These are phyloP conservation scores for Lepidochitona cinerea DNA, from an alignment of 2,888 invertebrate genomes.

Conservation along the genomic window DNA sequence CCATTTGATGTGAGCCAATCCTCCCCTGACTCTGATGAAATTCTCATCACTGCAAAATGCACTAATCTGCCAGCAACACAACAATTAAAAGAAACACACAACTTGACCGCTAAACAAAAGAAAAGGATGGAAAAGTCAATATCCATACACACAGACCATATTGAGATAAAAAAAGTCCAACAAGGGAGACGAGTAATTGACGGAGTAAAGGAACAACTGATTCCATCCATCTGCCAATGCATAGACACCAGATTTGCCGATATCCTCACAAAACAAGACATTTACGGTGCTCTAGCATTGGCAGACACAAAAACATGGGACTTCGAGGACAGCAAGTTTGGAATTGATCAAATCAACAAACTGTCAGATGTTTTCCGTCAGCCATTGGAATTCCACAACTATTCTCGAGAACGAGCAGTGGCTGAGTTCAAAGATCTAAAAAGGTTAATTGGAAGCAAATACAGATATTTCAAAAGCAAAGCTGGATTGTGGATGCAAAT, in stretches of 20 bases:
- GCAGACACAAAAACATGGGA: background rate
- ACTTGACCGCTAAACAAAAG: background rate
- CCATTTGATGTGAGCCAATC: background rate
- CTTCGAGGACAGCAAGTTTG: background rate
- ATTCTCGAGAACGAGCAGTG: background rate
- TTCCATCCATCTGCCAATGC: background rate
- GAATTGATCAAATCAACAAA: background rate
- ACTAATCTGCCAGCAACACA: background rate
- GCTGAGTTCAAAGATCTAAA: background rate
- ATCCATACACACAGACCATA: background rate
- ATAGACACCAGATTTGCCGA: background rate
- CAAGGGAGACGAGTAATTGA: too few species aligned
- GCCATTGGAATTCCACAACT: background rate
- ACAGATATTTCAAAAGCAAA: background rate
- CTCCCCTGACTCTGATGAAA: background rate
- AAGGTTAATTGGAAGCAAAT: background rate
- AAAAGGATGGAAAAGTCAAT: background rate
- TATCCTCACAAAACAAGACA: background rate
- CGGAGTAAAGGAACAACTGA: background rate
- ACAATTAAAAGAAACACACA: background rate
- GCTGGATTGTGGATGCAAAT: background rate
- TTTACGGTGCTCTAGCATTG: background rate
- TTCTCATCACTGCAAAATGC: background rate
- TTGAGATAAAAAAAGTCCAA: background rate
- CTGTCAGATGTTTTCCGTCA: background rate